These are phyloP conservation scores for Tyrophagus putrescentiae DNA, from an alignment of 1,140 invertebrate genomes.

Conservation along the genomic window DNA sequence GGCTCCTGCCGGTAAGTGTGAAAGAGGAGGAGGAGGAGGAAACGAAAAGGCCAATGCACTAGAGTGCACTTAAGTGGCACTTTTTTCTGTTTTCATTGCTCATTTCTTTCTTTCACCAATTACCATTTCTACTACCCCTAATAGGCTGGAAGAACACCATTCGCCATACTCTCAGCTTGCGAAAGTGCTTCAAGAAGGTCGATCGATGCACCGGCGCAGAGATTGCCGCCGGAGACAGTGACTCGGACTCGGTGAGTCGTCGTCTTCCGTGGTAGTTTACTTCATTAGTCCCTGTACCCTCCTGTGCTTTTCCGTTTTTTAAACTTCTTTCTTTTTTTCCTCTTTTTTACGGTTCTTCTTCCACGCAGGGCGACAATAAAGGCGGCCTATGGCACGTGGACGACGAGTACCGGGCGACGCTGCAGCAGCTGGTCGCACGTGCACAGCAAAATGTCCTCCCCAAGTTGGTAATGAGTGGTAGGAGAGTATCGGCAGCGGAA, in stretches of 20 bases:
- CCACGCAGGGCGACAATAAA: slow-evolving; percentile 67
- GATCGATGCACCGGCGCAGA: slow-evolving; percentile 45
- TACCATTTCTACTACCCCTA: not conserved
- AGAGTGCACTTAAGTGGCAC: no score
- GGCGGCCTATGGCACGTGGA: slow-evolving; percentile 90
- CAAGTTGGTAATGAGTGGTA: no score
- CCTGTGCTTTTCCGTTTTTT: no score
- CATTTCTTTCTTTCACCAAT: no score
- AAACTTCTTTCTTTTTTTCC: no score
- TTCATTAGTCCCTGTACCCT: no score
- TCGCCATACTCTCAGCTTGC: slow-evolving; percentile 41
- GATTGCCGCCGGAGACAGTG: slow-evolving; percentile 24
- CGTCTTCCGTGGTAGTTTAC: no score
- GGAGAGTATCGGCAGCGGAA: no score
- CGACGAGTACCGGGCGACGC: slow-evolving; percentile 64
- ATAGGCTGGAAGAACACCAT: slow-evolving; percentile 42
- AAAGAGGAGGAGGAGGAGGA: no score
- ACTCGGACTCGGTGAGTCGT: not conserved
- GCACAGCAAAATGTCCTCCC: slow-evolving; percentile 62
- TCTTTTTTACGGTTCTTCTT: no score
- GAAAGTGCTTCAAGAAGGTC: slow-evolving; percentile 43
- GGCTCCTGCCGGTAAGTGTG: slow-evolving; percentile 35
- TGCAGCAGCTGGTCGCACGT: slow-evolving; percentile 64
- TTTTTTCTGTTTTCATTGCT: not conserved
- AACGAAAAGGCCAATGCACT: no score